Conservation (phyloP, 2,113 vertebrate genomes). For the Saguinus imperator region DNA sequence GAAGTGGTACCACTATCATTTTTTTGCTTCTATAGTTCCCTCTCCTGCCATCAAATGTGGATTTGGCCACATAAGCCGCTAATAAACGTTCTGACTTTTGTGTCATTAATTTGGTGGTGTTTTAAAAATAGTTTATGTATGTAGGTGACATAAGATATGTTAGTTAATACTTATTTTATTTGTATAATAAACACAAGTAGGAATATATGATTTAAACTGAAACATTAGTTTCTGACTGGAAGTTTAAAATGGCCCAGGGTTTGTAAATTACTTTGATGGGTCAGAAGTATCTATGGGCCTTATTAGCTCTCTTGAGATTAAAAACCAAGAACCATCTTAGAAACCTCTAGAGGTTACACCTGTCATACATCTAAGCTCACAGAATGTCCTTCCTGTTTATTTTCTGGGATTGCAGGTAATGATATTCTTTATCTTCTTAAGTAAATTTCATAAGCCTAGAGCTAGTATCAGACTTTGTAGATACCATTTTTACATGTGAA, state of each 20-base stretch:
- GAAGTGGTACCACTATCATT: background rate
- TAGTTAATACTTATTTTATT: background rate
- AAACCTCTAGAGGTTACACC: background rate
- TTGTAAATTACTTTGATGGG: background rate
- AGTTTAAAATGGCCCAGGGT: background rate
- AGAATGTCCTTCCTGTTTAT: too few species aligned
- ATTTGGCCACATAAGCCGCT: background rate
- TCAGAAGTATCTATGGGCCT: background rate
- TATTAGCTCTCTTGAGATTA: background rate
- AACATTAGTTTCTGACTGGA: background rate
- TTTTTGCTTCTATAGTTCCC: background rate
- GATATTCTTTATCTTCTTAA: background rate
- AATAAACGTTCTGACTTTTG: background rate
- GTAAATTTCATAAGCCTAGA: background rate
- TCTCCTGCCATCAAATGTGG: background rate
- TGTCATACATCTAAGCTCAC: fast-evolving
- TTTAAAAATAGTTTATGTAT: background rate
- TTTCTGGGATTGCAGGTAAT: background rate
- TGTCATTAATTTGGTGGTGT: background rate
- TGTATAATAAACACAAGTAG: background rate
- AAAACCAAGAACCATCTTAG: background rate
- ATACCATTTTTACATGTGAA: background rate
- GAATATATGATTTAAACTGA: background rate
- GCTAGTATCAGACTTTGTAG: background rate
- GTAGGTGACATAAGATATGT: background rate